Evolutionary conservation across 2,113 vertebrate genomes (phyloP).

Genomic region (Rhinopithecus roxellana): DNA sequence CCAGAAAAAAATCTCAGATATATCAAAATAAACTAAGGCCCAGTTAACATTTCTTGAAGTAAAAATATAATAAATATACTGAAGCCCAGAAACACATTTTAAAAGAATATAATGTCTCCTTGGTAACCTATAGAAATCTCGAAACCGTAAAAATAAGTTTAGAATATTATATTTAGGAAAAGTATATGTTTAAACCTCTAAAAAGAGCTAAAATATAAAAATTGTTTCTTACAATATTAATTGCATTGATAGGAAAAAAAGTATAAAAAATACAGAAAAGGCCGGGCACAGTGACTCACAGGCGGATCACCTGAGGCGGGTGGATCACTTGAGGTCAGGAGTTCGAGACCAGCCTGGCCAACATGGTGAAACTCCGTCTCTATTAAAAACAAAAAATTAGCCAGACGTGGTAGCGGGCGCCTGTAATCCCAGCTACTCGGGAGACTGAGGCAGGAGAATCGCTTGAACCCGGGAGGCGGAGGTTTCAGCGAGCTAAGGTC

Average conservation of each 20-base stretch:
- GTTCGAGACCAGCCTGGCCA: no score
- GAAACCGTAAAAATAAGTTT: conserved; percentile 29
- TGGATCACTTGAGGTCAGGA: no score
- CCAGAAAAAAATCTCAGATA: neutral
- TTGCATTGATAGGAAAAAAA: neutral
- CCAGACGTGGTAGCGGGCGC: no score
- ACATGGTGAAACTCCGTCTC: no score
- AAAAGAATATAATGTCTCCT: neutral
- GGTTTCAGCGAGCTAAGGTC: no score
- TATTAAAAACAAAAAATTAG: no score
- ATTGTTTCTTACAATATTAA: neutral
- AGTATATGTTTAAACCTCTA: neutral
- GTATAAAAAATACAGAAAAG: no score
- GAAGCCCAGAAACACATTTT: conserved; percentile 4
- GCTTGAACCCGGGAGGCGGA: no score
- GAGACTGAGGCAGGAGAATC: no score
- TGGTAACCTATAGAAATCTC: conserved; percentile 7
- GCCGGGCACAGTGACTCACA: no score
- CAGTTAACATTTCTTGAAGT: neutral
- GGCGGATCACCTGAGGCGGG: no score
- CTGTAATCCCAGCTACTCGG: no score
- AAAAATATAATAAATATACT: neutral
- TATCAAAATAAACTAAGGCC: conserved; percentile 36
- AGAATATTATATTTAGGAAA: conserved; percentile 22
- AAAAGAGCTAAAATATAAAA: conserved; percentile 43